Percentiles rank a stretch among this genome's conserved stretches.
Evolutionary conservation across 2,888 invertebrate species (phyloP).

Genomic region (Parelbella ahira): DNA sequence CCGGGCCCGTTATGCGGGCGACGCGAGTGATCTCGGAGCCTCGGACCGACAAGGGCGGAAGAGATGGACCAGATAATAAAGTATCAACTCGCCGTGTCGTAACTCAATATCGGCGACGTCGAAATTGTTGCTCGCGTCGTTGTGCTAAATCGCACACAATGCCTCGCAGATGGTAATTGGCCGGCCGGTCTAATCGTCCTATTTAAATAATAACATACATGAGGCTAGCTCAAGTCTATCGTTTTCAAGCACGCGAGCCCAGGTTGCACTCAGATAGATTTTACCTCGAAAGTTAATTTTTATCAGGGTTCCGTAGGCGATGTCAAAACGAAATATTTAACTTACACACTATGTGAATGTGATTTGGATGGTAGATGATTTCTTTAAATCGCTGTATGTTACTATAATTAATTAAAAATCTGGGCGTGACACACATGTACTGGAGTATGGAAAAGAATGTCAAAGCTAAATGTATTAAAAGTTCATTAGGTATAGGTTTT

Average conservation of each 20-base stretch:
- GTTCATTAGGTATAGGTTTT: too few relatives aligned
- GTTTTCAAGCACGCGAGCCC: conserved; percentile 9
- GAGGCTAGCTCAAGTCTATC: conserved; percentile 23
- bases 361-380: too few relatives aligned
- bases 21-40: conserved; percentile 61
- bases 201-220: conserved; percentile 53
- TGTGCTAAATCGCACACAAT: conserved; percentile 49
- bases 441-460: too few relatives aligned
- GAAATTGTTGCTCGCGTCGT: conserved; percentile 69
- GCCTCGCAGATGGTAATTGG: conserved; percentile 64
- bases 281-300: too few relatives aligned
- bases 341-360: too few relatives aligned
- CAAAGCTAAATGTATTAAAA: too few relatives aligned
- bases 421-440: too few relatives aligned
- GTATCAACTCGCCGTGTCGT: conserved; percentile 65
- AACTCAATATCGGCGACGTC: conserved; percentile 70
- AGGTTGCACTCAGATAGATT: too few relatives aligned
- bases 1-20: conserved; percentile 62
- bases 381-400: too few relatives aligned
- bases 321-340: too few relatives aligned
- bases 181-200: conserved; percentile 52
- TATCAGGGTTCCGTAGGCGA: too few relatives aligned
- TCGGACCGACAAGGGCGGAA: conserved; percentile 74
- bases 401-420: too few relatives aligned
- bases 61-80: conserved; percentile 76